Percentiles rank a stretch among this genome's conserved stretches.
These are phyloP conservation scores for Centropristis striata DNA, from an alignment of 2,113 vertebrate species.

Conservation along the genomic window DNA sequence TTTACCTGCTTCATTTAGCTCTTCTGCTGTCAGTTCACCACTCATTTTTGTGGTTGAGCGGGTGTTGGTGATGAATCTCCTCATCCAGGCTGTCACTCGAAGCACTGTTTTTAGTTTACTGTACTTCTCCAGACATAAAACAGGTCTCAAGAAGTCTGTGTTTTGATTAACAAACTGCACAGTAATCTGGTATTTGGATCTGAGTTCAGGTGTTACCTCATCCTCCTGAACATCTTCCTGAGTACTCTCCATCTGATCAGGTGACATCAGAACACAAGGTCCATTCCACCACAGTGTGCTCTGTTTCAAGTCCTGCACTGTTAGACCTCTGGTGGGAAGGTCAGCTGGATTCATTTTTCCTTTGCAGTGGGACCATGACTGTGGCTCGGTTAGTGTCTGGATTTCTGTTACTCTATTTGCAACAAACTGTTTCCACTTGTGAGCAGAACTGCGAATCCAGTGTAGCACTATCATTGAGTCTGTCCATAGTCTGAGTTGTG, in stretches of 20 bases:
- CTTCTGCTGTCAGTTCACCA: no score
- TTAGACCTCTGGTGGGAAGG: conserved; percentile 35
- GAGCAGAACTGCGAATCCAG: conserved; percentile 29
- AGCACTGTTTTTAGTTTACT: conserved; percentile 5
- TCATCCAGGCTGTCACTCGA: no score
- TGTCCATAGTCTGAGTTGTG: conserved; percentile 42
- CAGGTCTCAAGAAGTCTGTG: background rate
- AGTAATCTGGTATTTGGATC: conserved; percentile 8
- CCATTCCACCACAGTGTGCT: conserved; percentile 39
- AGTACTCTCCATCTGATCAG: background rate
- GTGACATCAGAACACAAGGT: conserved; percentile 9
- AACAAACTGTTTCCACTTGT: conserved; percentile 50
- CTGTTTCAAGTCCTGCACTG: conserved; percentile 19
- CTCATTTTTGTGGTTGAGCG: no score
- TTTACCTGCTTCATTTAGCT: no score
- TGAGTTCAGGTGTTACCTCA: conserved; percentile 18
- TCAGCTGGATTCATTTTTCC: conserved; percentile 38
- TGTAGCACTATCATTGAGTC: conserved; percentile 55
- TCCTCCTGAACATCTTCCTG: background rate
- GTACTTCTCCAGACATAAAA: conserved; percentile 23
- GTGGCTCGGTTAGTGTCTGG: conserved; percentile 16
- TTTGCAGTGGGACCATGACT: conserved; percentile 32
- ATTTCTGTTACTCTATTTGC: conserved; percentile 34
- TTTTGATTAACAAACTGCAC: conserved; percentile 21
- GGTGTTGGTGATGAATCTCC: no score